These are phyloP conservation scores for Cydia amplana DNA, from an alignment of 1,140 invertebrate genomes.

Conservation along the genomic window DNA sequence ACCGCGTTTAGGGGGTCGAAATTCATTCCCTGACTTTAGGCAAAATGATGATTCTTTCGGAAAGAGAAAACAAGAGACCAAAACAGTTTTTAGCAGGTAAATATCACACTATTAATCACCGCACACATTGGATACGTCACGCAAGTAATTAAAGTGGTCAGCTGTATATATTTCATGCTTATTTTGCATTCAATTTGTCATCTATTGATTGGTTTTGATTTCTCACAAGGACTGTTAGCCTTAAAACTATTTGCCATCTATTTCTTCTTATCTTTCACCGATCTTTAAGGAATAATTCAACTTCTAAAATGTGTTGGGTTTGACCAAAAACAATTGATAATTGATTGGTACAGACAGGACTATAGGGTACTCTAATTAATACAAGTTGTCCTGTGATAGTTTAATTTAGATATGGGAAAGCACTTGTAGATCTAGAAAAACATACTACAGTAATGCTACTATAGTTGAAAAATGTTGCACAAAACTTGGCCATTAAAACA, in stretches of 20 bases:
- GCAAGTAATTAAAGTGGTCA: slow-evolving; percentile 19
- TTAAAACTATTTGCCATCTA: no score
- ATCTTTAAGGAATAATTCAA: no score
- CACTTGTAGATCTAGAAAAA: no score
- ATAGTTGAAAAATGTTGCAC: not conserved
- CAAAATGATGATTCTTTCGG: slow-evolving; percentile 67
- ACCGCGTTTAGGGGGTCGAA: slow-evolving; percentile 52
- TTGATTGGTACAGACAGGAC: no score
- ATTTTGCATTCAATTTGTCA: not conserved
- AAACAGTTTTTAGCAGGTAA: slow-evolving; percentile 78
- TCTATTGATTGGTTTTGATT: not conserved
- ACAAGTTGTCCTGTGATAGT: no score
- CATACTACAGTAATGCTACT: no score
- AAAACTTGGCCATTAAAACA: not conserved
- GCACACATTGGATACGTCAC: not conserved
- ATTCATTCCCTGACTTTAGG: slow-evolving; percentile 57
- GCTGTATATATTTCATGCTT: not conserved
- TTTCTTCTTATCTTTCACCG: no score
- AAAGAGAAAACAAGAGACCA: slow-evolving; percentile 75
- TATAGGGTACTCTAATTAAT: no score
- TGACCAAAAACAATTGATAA: no score
- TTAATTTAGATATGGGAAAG: no score
- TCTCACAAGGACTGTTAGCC: not conserved
- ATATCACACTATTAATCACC: slow-evolving; percentile 29
- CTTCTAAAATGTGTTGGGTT: no score